Evolutionary conservation across 2,113 vertebrate genomes (phyloP).

Genomic region (Hypomesus transpacificus): DNA sequence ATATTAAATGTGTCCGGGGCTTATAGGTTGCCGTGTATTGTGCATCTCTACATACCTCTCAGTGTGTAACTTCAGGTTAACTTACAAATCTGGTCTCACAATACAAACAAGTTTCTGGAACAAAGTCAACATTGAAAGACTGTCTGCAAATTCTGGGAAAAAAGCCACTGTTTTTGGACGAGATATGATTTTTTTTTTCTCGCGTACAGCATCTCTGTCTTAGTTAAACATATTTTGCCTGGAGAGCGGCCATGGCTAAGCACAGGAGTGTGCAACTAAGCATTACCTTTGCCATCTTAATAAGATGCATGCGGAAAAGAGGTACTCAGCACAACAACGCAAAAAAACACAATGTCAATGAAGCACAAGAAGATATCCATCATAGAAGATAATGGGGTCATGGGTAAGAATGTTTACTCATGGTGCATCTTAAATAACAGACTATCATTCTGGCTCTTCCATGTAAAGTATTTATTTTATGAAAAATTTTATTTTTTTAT

Average conservation of each 20-base stretch:
- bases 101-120: background rate
- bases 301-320: conserved; percentile 6
- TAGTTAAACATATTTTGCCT: background rate
- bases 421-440: background rate
- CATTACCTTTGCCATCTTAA: conserved; percentile 2
- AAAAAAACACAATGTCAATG: conserved; percentile 8
- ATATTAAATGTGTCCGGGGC: too few species aligned
- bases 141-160: background rate
- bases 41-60: too few species aligned
- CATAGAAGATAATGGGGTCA: background rate
- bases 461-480: background rate
- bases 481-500: background rate
- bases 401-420: background rate
- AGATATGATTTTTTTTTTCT: background rate
- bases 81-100: too few species aligned
- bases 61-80: too few species aligned
- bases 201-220: conserved; percentile 7
- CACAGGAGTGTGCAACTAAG: conserved; percentile 1
- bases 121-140: background rate
- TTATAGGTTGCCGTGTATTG: too few species aligned
- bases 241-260: background rate
- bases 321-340: conserved; percentile 5
- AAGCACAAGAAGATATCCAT: background rate
- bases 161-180: background rate
- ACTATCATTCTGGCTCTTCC: background rate